phyloP scores from a whole-genome alignment of 2,797 vertebrate species.

The Molothrus aeneus region DNA sequence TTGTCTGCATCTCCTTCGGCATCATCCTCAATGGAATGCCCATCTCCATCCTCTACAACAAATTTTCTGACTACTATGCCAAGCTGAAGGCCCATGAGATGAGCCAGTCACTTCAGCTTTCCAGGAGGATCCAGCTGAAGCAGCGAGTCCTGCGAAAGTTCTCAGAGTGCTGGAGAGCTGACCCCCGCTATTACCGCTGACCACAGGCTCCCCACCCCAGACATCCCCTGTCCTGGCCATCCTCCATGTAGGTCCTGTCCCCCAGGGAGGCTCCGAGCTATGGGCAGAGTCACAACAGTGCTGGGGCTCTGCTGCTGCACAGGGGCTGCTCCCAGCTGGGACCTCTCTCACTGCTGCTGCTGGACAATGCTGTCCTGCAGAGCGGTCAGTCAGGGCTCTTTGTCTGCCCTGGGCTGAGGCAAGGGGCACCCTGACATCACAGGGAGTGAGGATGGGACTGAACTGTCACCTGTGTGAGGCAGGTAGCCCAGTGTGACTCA shows the following conservation, averaged over 20 bases:
- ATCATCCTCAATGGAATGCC: constrained; percentile 95
- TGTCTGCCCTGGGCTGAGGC: not conserved
- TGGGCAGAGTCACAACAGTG: not conserved
- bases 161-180: constrained; percentile 62
- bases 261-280: fast-evolving
- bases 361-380: fast-evolving
- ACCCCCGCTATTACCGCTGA: not conserved
- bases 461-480: not conserved
- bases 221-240: not conserved
- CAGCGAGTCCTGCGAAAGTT: constrained; percentile 77
- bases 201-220: fast-evolving
- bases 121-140: constrained; percentile 74
- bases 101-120: constrained; percentile 75
- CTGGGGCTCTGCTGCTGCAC: not conserved
- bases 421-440: not conserved
- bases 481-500: not conserved
- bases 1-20: constrained; percentile 90
- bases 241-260: not conserved
- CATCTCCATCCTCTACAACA: constrained; percentile 93
- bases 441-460: not conserved
- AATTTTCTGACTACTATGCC: constrained; percentile 92
- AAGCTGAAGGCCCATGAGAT: constrained; percentile 88
- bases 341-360: fast-evolving
- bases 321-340: not conserved
- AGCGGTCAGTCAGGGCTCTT: fast-evolving